These are phyloP conservation scores for Pectinophora gossypiella DNA, from an alignment of 1,140 invertebrate species.

Conservation along the genomic window DNA sequence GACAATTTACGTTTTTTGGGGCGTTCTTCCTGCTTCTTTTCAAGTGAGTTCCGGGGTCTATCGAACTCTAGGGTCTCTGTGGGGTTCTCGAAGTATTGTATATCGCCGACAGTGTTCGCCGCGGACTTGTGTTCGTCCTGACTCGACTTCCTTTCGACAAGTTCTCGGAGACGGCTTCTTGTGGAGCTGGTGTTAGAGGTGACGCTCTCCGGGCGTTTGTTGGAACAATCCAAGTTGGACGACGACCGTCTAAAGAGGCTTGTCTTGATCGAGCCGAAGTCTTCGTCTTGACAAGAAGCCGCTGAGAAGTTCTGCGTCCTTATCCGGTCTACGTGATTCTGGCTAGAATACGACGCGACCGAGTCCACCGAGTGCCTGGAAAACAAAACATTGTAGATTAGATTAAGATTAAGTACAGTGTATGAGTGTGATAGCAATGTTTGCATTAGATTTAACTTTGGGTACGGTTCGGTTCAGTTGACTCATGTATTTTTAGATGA, in stretches of 20 bases:
- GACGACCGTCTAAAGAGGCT: conserved; percentile 67
- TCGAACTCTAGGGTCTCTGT: conserved; percentile 71
- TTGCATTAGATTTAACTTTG: conserved; percentile 35
- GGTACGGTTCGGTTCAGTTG: conserved; percentile 18
- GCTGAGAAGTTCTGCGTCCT: conserved; percentile 70
- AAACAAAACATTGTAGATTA: conserved; percentile 48
- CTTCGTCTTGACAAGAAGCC: conserved; percentile 72
- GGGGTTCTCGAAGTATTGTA: conserved; percentile 73
- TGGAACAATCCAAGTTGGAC: conserved; percentile 64
- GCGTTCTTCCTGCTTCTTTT: conserved; percentile 55
- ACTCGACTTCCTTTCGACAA: conserved; percentile 71
- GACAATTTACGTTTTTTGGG: conserved; percentile 61
- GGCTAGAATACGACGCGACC: conserved; percentile 75
- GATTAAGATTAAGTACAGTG: conserved; percentile 36
- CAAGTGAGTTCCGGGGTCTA: conserved; percentile 50
- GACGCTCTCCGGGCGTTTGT: conserved; percentile 64
- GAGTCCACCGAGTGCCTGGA: conserved; percentile 76
- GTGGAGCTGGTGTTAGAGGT: conserved; percentile 66
- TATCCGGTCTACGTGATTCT: conserved; percentile 76
- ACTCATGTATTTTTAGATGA: conserved; percentile 27
- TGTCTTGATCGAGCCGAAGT: conserved; percentile 68
- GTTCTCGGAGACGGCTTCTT: conserved; percentile 71
- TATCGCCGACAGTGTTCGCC: conserved; percentile 64
- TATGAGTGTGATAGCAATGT: conserved; percentile 45
- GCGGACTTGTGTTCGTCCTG: conserved; percentile 66